phyloP scores from a whole-genome alignment of 2,113 vertebrate species.

The Ammodramus savannarum region DNA sequence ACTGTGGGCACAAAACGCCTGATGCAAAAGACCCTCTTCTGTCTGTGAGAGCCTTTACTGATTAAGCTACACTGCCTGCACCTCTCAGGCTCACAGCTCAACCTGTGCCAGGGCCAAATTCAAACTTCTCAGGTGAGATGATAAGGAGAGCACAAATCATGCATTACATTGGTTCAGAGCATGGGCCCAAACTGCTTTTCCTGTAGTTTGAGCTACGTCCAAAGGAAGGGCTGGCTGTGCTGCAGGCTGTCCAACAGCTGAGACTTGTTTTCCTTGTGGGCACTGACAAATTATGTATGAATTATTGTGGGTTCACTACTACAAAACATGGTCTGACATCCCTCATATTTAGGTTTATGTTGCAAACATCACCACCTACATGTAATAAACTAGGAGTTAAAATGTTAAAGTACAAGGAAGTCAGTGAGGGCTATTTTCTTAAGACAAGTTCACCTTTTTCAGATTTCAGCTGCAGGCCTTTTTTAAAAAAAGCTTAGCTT shows the following conservation, averaged over 20 bases:
- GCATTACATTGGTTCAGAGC: not conserved
- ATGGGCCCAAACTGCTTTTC: not conserved
- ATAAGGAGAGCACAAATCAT: not conserved
- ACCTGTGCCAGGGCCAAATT: not conserved
- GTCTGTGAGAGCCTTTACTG: not conserved
- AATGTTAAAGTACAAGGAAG: not conserved
- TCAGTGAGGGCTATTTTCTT: not conserved
- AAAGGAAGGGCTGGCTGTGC: not conserved
- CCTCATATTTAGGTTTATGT: not conserved
- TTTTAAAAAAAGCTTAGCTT: not conserved
- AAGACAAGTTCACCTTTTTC: not conserved
- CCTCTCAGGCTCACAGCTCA: not conserved
- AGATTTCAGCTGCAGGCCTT: not conserved
- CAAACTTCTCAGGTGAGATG: not conserved
- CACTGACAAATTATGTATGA: not conserved
- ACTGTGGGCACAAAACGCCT: rapidly evolving
- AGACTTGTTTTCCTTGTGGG: not conserved
- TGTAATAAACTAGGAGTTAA: not conserved
- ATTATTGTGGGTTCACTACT: not conserved
- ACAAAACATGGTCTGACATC: not conserved
- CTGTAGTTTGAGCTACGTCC: not conserved
- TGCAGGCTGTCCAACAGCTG: not conserved
- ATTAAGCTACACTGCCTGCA: not conserved
- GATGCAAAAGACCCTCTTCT: not conserved
- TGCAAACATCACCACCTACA: not conserved